Evolutionary conservation across 2,113 vertebrate species (phyloP), one percentile per base, ranked within the genome.

Genomic region (Erpornis zantholeuca): DNA sequence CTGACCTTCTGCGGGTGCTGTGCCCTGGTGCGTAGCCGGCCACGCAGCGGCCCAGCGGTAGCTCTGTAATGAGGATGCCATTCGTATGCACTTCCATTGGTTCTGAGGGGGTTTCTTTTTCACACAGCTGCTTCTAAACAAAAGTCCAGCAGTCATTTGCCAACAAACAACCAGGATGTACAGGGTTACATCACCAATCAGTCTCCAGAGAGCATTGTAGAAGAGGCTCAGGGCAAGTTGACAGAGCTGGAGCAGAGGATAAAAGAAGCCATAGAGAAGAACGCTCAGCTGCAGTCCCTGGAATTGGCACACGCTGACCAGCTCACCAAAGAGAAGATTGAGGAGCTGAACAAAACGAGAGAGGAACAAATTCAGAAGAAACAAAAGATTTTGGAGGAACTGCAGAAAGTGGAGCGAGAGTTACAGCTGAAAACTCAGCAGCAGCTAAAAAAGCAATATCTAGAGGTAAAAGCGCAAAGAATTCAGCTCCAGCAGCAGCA

Each of bases 301-400:
- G 99, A 99, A 98, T 98, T 99, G 96, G 99, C 99, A 94, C 99
- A 99, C 89, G 99, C 99, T 92, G 99, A 99, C 98, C 99, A 99
- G 95, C 99, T 99, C 98, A 99, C 99, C 98, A 99, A 99, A 99
- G 99, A 99, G 98, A 99, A 99, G 98, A 99, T 99, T 40, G 99
- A 99, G 98, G 99, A 99, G 98, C 97, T 99, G 96, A 99, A 99
- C 97, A 99, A 99, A 98, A 99, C 99, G 57, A 97, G 99, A 85
- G 99, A 99, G 97, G 99, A 99, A 94, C 99, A 99, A 98, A 99
- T 99, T 93, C 99, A 99, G 98, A 99, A 99, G 98, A 99, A 99
- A 94, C 99, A 99, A 99, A 99, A 99, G 98, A 99, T 99, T 97
- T 97, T 99, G 97, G 99, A 99, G 98, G 99, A 99, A 97, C 98